phyloP scores from a whole-genome alignment of 2,797 vertebrate species.

The Alexandromys oeconomus region DNA sequence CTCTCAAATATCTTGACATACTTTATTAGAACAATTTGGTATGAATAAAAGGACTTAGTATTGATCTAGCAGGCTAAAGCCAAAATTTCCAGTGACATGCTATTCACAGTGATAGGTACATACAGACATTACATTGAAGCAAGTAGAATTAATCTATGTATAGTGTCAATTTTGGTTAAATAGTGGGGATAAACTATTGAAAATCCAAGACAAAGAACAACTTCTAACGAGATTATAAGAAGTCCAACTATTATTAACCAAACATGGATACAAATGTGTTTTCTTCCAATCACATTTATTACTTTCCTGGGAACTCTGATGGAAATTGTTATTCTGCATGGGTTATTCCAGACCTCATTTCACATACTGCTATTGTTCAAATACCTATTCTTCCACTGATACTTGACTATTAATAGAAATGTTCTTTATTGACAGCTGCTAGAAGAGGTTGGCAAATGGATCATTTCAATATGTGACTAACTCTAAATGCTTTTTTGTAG shows the following conservation, averaged over 20 bases:
- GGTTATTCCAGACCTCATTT: background rate
- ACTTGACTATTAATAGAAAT: background rate
- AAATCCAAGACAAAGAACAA: background rate
- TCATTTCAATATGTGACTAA: background rate
- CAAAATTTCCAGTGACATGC: background rate
- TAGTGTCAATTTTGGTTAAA: background rate
- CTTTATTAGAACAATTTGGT: background rate
- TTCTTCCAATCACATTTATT: background rate
- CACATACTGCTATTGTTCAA: no score
- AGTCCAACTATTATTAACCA: background rate
- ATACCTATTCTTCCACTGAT: background rate
- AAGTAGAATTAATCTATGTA: background rate
- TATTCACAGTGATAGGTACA: background rate
- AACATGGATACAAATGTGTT: background rate
- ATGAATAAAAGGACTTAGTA: background rate
- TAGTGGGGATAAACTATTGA: background rate
- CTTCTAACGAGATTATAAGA: background rate
- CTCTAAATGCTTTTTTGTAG: background rate
- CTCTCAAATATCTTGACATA: constrained; percentile 26
- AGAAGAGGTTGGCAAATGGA: no score
- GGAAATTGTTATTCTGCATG: background rate
- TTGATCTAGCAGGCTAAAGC: background rate
- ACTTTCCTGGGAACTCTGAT: background rate
- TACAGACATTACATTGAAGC: background rate
- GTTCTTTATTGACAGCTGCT: background rate